Conservation (phyloP, 1,140 invertebrate genomes). For the Drusus annulatus region DNA sequence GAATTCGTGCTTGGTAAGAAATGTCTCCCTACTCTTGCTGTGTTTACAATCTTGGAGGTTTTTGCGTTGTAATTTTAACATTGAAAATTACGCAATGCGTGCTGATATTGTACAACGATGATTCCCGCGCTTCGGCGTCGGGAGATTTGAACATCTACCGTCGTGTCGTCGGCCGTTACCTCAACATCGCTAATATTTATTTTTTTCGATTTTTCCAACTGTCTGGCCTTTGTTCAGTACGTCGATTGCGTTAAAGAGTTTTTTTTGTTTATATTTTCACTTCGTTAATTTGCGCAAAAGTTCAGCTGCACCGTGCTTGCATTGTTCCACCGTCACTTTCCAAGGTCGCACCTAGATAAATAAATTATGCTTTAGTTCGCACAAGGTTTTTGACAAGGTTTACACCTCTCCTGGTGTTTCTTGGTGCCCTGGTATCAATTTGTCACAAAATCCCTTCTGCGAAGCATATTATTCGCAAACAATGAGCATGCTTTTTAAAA, state of each 20-base stretch:
- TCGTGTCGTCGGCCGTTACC: neutral
- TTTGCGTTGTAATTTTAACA: constrained; percentile 70
- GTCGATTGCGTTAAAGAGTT: neutral
- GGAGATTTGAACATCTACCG: neutral
- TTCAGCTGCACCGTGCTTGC: neutral
- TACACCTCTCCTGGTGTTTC: no score
- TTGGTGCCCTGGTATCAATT: no score
- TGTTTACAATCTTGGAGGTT: constrained; percentile 69
- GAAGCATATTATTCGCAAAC: no score
- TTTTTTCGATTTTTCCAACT: neutral
- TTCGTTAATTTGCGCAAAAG: no score
- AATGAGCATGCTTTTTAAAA: no score
- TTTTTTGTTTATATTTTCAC: neutral
- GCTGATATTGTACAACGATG: neutral
- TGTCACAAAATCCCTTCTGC: no score
- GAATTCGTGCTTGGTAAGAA: constrained; percentile 95
- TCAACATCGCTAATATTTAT: neutral
- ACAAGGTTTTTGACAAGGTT: no score
- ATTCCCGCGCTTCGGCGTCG: neutral
- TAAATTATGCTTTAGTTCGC: no score
- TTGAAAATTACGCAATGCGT: constrained; percentile 66
- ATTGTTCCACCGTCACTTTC: neutral
- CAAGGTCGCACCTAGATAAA: constrained; percentile 20
- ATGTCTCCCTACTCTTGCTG: constrained; percentile 34
- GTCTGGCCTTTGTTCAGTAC: constrained; percentile 29